Conservation (phyloP, 2,888 invertebrate species). For the Melanargia galathea region DNA sequence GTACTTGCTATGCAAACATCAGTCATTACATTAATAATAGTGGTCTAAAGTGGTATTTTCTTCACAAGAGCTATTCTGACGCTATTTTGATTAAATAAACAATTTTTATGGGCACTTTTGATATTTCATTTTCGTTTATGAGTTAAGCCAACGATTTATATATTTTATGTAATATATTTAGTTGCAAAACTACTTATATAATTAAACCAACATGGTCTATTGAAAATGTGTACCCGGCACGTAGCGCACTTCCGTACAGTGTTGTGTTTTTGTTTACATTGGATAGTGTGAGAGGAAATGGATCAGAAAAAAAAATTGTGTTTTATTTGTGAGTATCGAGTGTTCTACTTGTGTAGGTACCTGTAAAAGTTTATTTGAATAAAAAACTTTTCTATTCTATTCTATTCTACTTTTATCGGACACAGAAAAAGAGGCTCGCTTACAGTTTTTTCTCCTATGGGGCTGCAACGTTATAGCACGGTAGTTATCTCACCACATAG, state of each 20-base stretch:
- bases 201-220: not conserved
- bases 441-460: not conserved
- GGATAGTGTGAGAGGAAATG: not conserved
- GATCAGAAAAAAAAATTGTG: not conserved
- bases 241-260: not conserved
- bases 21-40: no score
- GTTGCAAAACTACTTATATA: not conserved
- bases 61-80: no score
- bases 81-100: no score
- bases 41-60: no score
- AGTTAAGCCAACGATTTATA: not conserved
- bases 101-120: no score
- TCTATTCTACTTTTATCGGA: conserved; percentile 3
- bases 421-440: not conserved
- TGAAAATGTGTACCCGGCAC: not conserved
- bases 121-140: not conserved
- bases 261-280: not conserved
- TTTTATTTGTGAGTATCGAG: not conserved
- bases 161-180: not conserved
- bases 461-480: not conserved
- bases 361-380: no score
- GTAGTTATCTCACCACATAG: no score
- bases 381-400: no score
- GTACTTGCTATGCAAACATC: no score
- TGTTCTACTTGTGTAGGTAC: no score